phyloP scores from a whole-genome alignment of 2,113 vertebrate species.

The Ciconia maguari region DNA sequence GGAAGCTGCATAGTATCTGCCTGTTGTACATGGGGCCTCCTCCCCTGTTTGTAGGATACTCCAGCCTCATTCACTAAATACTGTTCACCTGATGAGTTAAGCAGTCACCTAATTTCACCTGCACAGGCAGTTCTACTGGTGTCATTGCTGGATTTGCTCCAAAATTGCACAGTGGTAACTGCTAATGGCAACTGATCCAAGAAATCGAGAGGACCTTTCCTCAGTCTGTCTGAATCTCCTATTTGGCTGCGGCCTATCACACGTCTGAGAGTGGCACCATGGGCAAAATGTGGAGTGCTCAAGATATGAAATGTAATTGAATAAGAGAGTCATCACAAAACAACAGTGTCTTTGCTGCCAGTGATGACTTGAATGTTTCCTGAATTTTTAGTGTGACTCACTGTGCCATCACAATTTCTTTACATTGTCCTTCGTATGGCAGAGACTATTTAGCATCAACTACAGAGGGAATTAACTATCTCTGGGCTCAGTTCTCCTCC shows the following conservation, averaged over 20 bases:
- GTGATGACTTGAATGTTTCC: not conserved
- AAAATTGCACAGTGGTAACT: not conserved
- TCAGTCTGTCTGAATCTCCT: not conserved
- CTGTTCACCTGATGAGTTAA: not conserved
- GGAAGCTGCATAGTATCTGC: not conserved
- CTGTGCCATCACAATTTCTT: not conserved
- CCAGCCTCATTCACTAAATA: not conserved
- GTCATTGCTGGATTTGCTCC: rapidly evolving
- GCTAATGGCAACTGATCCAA: not conserved
- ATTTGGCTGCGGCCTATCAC: not conserved
- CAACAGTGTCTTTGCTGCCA: not conserved
- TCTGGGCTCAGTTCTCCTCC: not conserved
- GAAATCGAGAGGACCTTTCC: not conserved
- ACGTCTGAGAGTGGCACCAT: not conserved
- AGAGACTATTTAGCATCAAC: not conserved
- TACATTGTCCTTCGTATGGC: not conserved
- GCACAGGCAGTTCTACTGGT: not conserved
- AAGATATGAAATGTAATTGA: not conserved
- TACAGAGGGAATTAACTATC: not conserved
- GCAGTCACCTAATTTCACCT: not conserved
- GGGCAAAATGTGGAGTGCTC: not conserved
- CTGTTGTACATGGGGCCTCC: not conserved
- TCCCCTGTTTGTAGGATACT: not conserved
- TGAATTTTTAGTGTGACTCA: not conserved
- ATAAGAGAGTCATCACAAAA: not conserved